phyloP scores from a whole-genome alignment of 2,113 vertebrate species.

The Eolophus roseicapilla region DNA sequence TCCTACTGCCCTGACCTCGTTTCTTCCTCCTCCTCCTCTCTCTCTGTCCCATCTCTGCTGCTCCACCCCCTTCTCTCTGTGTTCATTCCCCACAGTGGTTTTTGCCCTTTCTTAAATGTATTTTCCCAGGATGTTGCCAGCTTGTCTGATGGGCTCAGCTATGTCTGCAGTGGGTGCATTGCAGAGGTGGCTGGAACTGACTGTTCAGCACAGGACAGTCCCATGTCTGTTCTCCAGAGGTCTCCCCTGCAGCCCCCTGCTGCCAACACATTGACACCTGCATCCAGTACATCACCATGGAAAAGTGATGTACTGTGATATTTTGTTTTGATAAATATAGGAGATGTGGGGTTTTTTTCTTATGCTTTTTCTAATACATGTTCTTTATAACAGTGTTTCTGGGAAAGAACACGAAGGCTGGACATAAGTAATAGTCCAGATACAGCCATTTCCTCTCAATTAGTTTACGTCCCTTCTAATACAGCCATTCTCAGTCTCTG shows the following conservation, averaged over 20 bases:
- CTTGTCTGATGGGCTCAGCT: neutral
- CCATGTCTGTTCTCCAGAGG: neutral
- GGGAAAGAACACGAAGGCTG: neutral
- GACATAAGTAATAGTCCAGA: neutral
- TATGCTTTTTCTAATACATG: neutral
- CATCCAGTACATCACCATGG: neutral
- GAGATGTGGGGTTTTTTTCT: neutral
- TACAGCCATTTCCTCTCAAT: neutral
- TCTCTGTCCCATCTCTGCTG: neutral
- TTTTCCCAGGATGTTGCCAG: neutral
- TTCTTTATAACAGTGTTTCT: neutral
- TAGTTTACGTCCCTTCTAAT: neutral
- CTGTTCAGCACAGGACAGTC: neutral
- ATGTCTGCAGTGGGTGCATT: neutral
- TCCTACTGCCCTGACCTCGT: neutral
- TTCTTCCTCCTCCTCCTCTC: neutral
- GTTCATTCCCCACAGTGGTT: neutral
- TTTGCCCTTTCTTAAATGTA: neutral
- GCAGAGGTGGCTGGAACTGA: neutral
- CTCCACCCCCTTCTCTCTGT: neutral
- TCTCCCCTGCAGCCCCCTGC: neutral
- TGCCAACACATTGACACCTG: neutral
- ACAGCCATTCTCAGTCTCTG: neutral
- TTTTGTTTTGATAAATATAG: neutral
- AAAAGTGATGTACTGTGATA: neutral